These are phyloP conservation scores for Andrena trimmerana DNA, from an alignment of 2,888 invertebrate genomes.

Conservation along the genomic window DNA sequence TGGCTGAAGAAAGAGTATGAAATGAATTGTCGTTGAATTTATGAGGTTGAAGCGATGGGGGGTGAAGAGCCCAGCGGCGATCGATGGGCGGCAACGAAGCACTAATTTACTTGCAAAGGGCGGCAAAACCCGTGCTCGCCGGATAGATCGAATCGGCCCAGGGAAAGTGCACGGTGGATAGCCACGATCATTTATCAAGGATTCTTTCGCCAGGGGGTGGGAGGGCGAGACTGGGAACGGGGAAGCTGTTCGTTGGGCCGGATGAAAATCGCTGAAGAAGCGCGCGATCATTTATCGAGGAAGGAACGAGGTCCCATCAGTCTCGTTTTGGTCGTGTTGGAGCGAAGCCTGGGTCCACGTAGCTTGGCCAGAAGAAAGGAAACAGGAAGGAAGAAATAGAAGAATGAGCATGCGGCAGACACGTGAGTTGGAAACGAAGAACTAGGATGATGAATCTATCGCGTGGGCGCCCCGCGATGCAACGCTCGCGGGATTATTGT, in stretches of 20 bases:
- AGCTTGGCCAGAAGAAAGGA: slow-evolving; percentile 44
- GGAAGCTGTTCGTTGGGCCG: slow-evolving; percentile 56
- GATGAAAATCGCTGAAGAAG: slow-evolving; percentile 72
- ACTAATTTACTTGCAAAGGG: slow-evolving; percentile 60
- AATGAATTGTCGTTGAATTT: slow-evolving; percentile 44
- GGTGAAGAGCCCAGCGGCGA: slow-evolving; percentile 18
- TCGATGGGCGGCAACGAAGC: slow-evolving; percentile 45
- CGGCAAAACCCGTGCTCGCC: slow-evolving; percentile 44
- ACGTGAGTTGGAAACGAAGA: slow-evolving; percentile 69
- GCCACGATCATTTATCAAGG: slow-evolving; percentile 64
- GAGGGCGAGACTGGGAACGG: not conserved
- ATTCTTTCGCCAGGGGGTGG: slow-evolving; percentile 44
- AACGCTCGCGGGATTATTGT: slow-evolving; percentile 42
- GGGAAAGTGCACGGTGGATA: slow-evolving; percentile 49
- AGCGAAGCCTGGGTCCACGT: slow-evolving; percentile 15
- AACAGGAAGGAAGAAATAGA: slow-evolving; percentile 67
- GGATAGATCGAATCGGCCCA: slow-evolving; percentile 51
- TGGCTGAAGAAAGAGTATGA: slow-evolving; percentile 8
- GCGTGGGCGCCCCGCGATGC: slow-evolving; percentile 39
- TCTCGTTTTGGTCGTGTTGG: slow-evolving; percentile 58
- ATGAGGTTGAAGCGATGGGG: not conserved
- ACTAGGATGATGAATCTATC: slow-evolving; percentile 67
- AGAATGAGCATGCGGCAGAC: slow-evolving; percentile 69
- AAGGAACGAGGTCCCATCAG: slow-evolving; percentile 63
- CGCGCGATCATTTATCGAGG: slow-evolving; percentile 68